Evolutionary conservation across 2,888 invertebrate species (phyloP).

Genomic region (Mallateleia sp.): DNA sequence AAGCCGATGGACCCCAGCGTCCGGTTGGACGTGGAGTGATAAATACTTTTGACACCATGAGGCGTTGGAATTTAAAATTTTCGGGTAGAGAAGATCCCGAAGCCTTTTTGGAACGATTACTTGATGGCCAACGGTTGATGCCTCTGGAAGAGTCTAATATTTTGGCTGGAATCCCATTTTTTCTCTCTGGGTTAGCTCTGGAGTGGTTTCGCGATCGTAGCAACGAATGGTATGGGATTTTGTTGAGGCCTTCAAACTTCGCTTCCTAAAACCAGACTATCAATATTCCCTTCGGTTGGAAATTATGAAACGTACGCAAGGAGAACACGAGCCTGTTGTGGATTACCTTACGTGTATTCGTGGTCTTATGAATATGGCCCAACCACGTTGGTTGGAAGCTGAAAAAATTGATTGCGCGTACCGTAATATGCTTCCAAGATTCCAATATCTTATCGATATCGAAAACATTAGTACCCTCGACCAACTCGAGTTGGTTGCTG

Average conservation of each 20-base stretch:
- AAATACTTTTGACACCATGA: no score
- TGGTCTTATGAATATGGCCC: background rate
- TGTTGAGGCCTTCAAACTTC: background rate
- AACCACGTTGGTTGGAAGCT: background rate
- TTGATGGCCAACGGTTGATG: slow-evolving; percentile 6
- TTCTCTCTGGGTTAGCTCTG: background rate
- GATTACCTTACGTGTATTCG: slow-evolving; percentile 29
- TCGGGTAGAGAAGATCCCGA: slow-evolving; percentile 5
- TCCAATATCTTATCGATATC: background rate
- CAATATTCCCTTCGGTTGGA: background rate
- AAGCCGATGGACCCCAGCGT: no score
- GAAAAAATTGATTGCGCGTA: background rate
- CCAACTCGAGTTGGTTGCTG: no score
- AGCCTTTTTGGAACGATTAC: background rate
- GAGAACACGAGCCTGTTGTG: background rate
- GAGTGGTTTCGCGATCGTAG: background rate
- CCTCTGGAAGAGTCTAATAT: background rate
- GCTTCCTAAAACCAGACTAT: background rate
- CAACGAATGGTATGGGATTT: background rate
- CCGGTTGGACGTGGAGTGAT: no score
- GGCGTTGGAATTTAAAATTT: slow-evolving; percentile 1
- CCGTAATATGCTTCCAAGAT: background rate
- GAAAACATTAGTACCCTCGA: no score
- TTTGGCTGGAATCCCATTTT: background rate
- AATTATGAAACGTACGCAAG: slow-evolving; percentile 7